Conservation (phyloP, 1,140 invertebrate species). For the Potamilus streckersoni region DNA sequence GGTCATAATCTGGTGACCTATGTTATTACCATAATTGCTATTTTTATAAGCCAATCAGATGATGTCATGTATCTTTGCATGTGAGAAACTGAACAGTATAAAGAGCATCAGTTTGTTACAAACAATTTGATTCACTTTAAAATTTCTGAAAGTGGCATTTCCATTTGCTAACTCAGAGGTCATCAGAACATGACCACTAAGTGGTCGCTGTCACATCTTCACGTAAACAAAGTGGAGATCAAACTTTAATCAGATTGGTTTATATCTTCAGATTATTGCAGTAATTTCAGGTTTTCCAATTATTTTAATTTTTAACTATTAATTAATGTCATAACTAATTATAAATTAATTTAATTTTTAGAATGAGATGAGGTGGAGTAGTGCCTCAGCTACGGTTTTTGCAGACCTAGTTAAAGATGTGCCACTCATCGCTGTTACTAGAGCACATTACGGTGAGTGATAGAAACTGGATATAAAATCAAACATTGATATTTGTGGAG, state of each 20-base stretch:
- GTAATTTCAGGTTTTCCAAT: not conserved
- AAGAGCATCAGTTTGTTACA: too few relatives aligned
- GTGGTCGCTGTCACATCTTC: too few relatives aligned
- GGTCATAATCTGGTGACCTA: too few relatives aligned
- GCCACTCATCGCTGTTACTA: conserved; percentile 5
- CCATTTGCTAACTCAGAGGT: too few relatives aligned
- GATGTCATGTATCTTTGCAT: too few relatives aligned
- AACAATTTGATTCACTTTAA: too few relatives aligned
- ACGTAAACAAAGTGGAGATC: not conserved
- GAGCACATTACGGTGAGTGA: conserved; percentile 9
- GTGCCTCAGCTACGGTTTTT: conserved; percentile 5
- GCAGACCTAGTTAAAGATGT: conserved; percentile 16
- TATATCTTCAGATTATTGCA: not conserved
- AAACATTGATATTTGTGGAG: not conserved
- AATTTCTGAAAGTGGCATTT: too few relatives aligned
- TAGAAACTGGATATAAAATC: not conserved
- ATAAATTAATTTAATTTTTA: not conserved
- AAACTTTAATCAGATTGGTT: not conserved
- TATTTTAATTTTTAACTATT: not conserved
- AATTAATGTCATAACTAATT: too few relatives aligned
- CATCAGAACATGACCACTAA: too few relatives aligned
- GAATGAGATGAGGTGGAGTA: conserved; percentile 12
- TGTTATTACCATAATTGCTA: too few relatives aligned
- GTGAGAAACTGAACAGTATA: too few relatives aligned
- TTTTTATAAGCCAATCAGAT: too few relatives aligned